These are phyloP conservation scores for Malurus melanocephalus DNA, from an alignment of 2,113 vertebrate genomes.

Conservation along the genomic window DNA sequence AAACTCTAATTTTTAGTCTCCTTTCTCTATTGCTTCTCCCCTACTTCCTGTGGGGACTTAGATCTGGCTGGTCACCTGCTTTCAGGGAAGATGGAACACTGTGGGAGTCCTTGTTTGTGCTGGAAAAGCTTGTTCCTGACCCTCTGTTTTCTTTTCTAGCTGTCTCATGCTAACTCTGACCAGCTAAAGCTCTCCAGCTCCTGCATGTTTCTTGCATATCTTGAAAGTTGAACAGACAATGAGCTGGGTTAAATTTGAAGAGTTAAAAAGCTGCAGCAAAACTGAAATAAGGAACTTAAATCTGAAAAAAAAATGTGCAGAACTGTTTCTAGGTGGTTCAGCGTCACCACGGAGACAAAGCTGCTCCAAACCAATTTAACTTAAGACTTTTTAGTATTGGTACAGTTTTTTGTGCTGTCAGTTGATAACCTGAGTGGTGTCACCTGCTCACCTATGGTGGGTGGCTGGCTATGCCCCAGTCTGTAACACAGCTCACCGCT, in stretches of 20 bases:
- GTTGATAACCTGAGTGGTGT: fast-evolving
- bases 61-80: neutral
- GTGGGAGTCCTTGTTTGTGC: neutral
- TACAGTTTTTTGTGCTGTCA: neutral
- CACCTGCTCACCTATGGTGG: neutral
- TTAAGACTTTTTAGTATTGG: neutral
- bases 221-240: neutral
- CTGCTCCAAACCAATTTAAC: neutral
- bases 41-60: fast-evolving
- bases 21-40: neutral
- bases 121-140: neutral
- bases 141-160: neutral
- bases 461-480: neutral
- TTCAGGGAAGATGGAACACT: neutral
- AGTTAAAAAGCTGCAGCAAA: neutral
- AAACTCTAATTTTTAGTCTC: neutral
- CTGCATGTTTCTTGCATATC: neutral
- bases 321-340: neutral
- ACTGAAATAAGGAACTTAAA: neutral
- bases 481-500: neutral
- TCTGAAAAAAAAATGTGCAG: neutral
- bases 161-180: neutral
- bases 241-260: neutral
- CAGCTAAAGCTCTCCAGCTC: neutral
- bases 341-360: neutral